These are phyloP conservation scores for Loriculus beryllinus DNA, from an alignment of 2,797 vertebrate species.

Conservation along the genomic window DNA sequence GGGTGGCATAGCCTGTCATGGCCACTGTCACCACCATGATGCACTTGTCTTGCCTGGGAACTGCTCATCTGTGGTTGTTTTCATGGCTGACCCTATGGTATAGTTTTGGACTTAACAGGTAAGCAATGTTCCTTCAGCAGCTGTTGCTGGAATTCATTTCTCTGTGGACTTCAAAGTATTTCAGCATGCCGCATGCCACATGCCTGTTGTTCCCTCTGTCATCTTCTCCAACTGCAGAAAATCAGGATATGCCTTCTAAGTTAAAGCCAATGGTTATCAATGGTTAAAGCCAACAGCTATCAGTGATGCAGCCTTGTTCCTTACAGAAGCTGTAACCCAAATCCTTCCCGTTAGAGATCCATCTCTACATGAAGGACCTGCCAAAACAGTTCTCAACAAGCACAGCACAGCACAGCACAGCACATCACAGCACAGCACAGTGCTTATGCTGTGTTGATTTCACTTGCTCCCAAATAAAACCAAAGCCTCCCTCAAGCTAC, in stretches of 20 bases:
- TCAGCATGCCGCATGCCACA: rapidly evolving
- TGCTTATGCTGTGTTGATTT: not conserved
- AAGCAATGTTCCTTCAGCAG: not conserved
- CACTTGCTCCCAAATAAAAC: not conserved
- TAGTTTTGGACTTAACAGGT: not conserved
- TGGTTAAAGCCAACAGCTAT: not conserved
- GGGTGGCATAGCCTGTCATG: not conserved
- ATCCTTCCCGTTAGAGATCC: not conserved
- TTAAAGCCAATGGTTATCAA: not conserved
- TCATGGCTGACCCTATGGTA: not conserved
- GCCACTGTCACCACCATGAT: not conserved
- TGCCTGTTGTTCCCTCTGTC: not conserved
- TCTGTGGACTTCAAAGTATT: not conserved
- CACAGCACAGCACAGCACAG: not conserved
- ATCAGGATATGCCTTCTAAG: not conserved
- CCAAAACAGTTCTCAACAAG: not conserved
- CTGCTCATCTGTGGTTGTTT: not conserved
- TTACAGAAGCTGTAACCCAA: not conserved
- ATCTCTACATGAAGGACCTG: not conserved
- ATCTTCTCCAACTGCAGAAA: not conserved
- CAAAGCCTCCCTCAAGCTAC: not conserved
- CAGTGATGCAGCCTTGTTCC: rapidly evolving
- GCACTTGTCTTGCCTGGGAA: not conserved
- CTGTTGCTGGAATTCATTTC: not conserved
- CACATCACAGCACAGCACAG: not conserved